phyloP scores from a whole-genome alignment of 2,113 vertebrate genomes.

The Thymallus thymallus region DNA sequence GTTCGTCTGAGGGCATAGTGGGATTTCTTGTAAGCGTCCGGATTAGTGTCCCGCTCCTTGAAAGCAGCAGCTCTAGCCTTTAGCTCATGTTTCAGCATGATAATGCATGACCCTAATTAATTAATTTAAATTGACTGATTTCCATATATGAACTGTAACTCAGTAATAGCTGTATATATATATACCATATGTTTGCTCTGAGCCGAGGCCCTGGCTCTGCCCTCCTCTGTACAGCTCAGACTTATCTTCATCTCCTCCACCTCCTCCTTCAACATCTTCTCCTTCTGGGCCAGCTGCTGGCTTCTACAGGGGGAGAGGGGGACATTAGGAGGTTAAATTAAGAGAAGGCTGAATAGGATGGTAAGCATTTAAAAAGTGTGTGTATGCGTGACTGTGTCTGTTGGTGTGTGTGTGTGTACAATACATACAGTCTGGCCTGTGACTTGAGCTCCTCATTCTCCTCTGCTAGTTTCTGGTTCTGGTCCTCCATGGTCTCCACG shows the following conservation, averaged over 20 bases:
- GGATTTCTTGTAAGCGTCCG: too few species aligned
- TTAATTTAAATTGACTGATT: too few species aligned
- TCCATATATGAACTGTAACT: too few species aligned
- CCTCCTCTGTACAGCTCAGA: slow-evolving; percentile 78
- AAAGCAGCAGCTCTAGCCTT: too few species aligned
- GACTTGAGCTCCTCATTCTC: slow-evolving; percentile 75
- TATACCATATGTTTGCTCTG: slow-evolving; percentile 82
- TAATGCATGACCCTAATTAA: too few species aligned
- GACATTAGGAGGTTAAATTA: neutral
- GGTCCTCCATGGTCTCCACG: slow-evolving; percentile 81
- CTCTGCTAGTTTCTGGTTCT: slow-evolving; percentile 77
- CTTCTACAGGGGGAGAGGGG: slow-evolving; percentile 62
- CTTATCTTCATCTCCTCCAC: slow-evolving; percentile 86
- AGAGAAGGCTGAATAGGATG: neutral
- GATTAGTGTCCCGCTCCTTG: too few species aligned
- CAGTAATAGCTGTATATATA: too few species aligned
- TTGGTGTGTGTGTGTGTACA: neutral
- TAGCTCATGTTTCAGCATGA: too few species aligned
- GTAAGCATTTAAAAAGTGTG: neutral
- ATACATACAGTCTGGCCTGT: slow-evolving; percentile 78
- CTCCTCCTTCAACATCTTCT: slow-evolving; percentile 84
- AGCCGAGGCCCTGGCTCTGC: slow-evolving; percentile 61
- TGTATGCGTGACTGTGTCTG: neutral
- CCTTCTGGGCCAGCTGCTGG: slow-evolving; percentile 79
- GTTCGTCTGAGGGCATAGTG: too few species aligned